Percentiles rank a stretch among this genome's conserved stretches.
Evolutionary conservation across 2,888 invertebrate species (phyloP).

Genomic region (Neria commutata): DNA sequence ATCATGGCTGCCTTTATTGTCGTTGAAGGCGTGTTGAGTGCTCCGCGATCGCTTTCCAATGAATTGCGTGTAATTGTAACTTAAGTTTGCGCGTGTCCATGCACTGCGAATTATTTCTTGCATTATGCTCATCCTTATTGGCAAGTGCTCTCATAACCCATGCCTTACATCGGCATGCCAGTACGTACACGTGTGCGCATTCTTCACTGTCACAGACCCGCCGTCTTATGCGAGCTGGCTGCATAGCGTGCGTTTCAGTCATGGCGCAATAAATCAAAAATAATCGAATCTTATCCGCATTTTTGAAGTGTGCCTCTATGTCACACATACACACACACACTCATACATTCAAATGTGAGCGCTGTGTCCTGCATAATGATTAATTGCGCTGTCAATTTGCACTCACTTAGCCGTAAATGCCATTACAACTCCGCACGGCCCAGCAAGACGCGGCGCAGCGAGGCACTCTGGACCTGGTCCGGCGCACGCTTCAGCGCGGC

Average conservation of each 20-base stretch:
- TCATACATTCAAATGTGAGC: slow-evolving; percentile 26
- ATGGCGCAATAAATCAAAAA: slow-evolving; percentile 28
- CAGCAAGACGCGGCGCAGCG: background rate
- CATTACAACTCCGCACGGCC: slow-evolving; percentile 18
- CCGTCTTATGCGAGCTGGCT: no score
- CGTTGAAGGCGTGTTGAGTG: background rate
- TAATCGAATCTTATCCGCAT: slow-evolving; percentile 24
- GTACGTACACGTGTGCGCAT: no score
- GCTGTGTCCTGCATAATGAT: slow-evolving; percentile 33
- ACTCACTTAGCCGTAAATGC: slow-evolving; percentile 35
- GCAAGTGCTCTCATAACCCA: background rate
- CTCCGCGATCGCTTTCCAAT: slow-evolving; percentile 19
- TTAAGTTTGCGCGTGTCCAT: slow-evolving; percentile 14
- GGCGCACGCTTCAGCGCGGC: no score
- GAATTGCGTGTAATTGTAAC: slow-evolving; percentile 26
- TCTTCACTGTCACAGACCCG: no score
- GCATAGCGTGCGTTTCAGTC: no score
- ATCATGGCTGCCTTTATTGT: background rate
- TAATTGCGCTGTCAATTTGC: slow-evolving; percentile 37
- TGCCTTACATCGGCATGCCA: no score
- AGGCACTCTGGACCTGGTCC: no score
- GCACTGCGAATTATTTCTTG: background rate
- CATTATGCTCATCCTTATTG: background rate
- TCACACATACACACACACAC: slow-evolving; percentile 26
- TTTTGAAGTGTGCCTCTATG: slow-evolving; percentile 20